Evolutionary conservation across 2,113 vertebrate genomes (phyloP), one percentile per base, ranked within the genome.

Genomic region (Arvicanthis niloticus): DNA sequence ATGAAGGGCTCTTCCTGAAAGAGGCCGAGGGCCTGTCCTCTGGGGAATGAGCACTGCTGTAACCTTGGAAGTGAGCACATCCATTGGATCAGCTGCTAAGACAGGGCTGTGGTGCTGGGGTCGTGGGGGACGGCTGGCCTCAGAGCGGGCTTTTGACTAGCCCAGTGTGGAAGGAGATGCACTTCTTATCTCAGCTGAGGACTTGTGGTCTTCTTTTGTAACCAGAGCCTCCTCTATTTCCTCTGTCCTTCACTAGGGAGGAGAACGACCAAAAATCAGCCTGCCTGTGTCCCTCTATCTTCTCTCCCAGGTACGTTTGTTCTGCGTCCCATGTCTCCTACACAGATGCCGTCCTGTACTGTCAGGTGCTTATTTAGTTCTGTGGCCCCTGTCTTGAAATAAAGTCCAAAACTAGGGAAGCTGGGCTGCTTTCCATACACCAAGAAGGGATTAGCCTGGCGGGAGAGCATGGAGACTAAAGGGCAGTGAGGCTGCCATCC

Each of bases 211-310:
- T 75, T 70, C 26, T 29, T 62, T 19, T 53, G 6, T 94, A 56
- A 95, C 62, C 91, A 3, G 29, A 58, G 70, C 26, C 29, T 88
- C 91, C 51, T 94, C 51, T 93, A 31, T 90, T 72, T 5, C 0
- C 88, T 34, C 77, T 58, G 16, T 88, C 67, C 17, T 96, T 45
- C 68, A 0, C 3, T 93, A 99, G 99, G 98, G 98, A 97, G 99
- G 99, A 95, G 99, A 99, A 42, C 99, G 99, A 85, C 99, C 99
- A 67, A 99, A 99, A 98, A 99, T 99, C 97, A 99, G 99, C 97
- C 98, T 99, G 72, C 99, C 99, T 16, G 99, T 99, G 96, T 99
- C 99, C 19, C 99, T 99, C 42, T 99, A 99, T 97, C 99, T 99
- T 93, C 99, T 99, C 84, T 99, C 99, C 34, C 99, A 99, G 99